A percentile compares a stretch with the other conserved stretches of the same genome.
These are phyloP conservation scores for Temnothorax curvispinosus DNA, from an alignment of 1,140 invertebrate species.

Conservation along the genomic window DNA sequence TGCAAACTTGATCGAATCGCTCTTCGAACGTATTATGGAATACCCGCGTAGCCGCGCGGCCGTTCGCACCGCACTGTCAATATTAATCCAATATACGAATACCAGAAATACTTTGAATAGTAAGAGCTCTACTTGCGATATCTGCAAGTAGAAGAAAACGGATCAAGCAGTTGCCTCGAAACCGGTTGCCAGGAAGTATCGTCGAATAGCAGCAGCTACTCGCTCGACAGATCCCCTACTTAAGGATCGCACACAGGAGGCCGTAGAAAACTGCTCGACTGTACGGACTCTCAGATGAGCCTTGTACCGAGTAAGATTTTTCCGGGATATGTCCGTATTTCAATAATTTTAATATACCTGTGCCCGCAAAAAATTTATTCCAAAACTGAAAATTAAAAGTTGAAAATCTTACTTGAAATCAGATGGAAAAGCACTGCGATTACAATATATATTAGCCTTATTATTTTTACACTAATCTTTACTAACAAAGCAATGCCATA, in stretches of 20 bases:
- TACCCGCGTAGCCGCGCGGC: background rate
- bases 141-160: constrained; percentile 73
- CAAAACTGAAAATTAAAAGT: background rate
- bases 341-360: constrained; percentile 20
- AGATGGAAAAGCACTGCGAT: background rate
- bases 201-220: constrained; percentile 61
- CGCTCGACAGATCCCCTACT: constrained; percentile 70
- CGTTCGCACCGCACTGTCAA: constrained; percentile 23
- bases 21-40: background rate
- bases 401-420: background rate
- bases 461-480: background rate
- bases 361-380: background rate
- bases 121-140: constrained; percentile 65
- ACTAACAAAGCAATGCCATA: background rate
- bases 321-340: constrained; percentile 11
- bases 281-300: constrained; percentile 29
- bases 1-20: constrained; percentile 44
- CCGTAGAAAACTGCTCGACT: constrained; percentile 16
- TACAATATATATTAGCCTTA: background rate
- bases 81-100: constrained; percentile 53
- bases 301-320: constrained; percentile 48
- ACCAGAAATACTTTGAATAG: constrained; percentile 55
- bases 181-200: constrained; percentile 75
- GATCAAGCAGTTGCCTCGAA: constrained; percentile 71
- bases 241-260: constrained; percentile 35